These are phyloP conservation scores for Aphodius granarius DNA, from an alignment of 2,888 invertebrate genomes.

Conservation along the genomic window DNA sequence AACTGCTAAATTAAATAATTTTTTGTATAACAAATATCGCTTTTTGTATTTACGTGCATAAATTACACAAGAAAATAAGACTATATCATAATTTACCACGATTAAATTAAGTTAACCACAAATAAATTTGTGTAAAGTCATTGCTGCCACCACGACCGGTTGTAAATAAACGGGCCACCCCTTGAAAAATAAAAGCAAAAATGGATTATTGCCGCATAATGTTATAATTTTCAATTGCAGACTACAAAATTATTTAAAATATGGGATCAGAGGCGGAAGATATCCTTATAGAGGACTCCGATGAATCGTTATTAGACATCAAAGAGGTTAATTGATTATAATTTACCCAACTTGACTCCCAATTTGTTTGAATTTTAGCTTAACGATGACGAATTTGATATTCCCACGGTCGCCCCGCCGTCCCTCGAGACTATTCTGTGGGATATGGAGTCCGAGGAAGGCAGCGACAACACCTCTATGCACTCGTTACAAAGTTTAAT, in stretches of 20 bases:
- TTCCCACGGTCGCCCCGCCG: slow-evolving; percentile 74
- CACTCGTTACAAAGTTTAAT: slow-evolving; percentile 57
- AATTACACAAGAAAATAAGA: background rate
- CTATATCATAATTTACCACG: background rate
- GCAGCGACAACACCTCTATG: slow-evolving; percentile 60
- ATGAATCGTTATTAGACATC: slow-evolving; percentile 49
- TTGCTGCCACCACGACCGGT: slow-evolving; percentile 16
- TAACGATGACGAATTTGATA: slow-evolving; percentile 79
- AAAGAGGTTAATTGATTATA: slow-evolving; percentile 44
- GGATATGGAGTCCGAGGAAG: slow-evolving; percentile 69
- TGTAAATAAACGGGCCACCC: slow-evolving; percentile 29
- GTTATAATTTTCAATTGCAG: background rate
- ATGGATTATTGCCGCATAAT: slow-evolving; percentile 9
- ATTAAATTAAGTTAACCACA: background rate
- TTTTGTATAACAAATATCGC: background rate
- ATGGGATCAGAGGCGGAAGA: slow-evolving; percentile 51
- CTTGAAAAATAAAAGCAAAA: slow-evolving; percentile 22
- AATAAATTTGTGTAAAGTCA: background rate
- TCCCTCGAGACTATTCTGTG: slow-evolving; percentile 81
- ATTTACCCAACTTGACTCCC: background rate
- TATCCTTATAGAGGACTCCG: slow-evolving; percentile 48
- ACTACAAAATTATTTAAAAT: background rate
- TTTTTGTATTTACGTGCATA: background rate
- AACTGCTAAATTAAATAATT: background rate
- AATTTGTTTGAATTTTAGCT: slow-evolving; percentile 55